These are phyloP conservation scores for Barbus barbus DNA, from an alignment of 2,113 vertebrate species.

Conservation along the genomic window DNA sequence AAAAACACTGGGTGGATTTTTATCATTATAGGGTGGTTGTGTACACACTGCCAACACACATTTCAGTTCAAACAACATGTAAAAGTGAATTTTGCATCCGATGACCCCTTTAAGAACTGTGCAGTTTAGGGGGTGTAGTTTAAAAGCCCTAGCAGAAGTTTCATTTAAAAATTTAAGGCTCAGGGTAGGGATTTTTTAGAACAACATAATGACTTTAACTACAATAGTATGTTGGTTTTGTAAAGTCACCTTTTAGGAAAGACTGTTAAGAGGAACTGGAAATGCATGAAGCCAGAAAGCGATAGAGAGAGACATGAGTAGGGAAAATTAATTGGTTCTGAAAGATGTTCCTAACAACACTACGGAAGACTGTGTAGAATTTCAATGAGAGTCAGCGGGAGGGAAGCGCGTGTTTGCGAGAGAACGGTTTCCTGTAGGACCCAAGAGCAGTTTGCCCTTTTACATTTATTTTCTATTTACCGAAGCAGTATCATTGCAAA, in stretches of 20 bases:
- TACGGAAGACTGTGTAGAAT: slow-evolving; percentile 41
- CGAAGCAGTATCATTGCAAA: slow-evolving; percentile 21
- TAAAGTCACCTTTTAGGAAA: background rate
- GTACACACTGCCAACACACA: too few species aligned
- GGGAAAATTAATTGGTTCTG: slow-evolving; percentile 51
- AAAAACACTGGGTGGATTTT: too few species aligned
- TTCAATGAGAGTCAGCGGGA: slow-evolving; percentile 45
- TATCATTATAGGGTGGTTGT: too few species aligned
- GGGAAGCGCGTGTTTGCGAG: background rate
- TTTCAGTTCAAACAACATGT: too few species aligned
- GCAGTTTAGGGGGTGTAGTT: background rate
- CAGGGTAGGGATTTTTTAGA: background rate
- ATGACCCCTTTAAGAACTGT: background rate
- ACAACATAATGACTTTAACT: background rate
- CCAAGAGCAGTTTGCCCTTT: slow-evolving; percentile 29
- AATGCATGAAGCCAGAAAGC: background rate
- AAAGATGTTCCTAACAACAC: slow-evolving; percentile 52
- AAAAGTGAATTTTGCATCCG: too few species aligned
- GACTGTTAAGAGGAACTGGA: background rate
- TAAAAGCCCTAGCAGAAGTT: background rate
- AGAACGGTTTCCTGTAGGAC: slow-evolving; percentile 20
- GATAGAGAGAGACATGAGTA: slow-evolving; percentile 34
- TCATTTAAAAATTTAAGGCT: background rate
- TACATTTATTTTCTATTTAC: slow-evolving; percentile 40
- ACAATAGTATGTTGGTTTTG: background rate